Percentiles rank a stretch among this genome's conserved stretches.
Evolutionary conservation across 2,113 vertebrate species (phyloP).

Genomic region (Centrocercus urophasianus): DNA sequence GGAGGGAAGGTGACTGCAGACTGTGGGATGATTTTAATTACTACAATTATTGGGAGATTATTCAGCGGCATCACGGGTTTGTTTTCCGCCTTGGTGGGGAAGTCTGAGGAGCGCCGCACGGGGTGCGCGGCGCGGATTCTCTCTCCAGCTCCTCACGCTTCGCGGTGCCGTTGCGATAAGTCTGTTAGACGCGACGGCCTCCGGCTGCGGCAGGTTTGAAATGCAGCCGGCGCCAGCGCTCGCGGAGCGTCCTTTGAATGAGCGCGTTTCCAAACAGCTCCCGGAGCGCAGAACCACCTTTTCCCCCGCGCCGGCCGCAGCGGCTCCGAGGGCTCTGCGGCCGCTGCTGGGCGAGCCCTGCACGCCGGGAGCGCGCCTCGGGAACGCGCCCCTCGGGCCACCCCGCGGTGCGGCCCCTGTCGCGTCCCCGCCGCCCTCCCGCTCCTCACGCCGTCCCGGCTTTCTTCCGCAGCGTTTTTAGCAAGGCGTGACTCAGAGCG

Average conservation of each 20-base stretch:
- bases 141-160: not conserved
- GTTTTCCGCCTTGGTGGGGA: constrained; percentile 72
- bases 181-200: not conserved
- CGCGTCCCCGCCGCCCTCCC: not conserved
- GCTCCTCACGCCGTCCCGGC: not conserved
- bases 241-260: not conserved
- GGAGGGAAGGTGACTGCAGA: constrained; percentile 82
- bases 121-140: not conserved
- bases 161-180: not conserved
- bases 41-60: constrained; percentile 83
- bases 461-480: not conserved
- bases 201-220: constrained; percentile 27
- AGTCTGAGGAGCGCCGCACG: constrained; percentile 46
- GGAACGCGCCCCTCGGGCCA: too few species aligned
- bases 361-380: too few species aligned
- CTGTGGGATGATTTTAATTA: constrained; percentile 85
- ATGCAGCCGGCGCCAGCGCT: not conserved
- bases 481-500: not conserved
- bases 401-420: too few species aligned
- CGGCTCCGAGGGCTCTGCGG: not conserved
- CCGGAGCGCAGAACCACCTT: too few species aligned
- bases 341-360: too few species aligned
- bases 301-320: constrained; percentile 61
- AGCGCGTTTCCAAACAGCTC: constrained; percentile 18
- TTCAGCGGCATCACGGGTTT: constrained; percentile 76